Evolutionary conservation across 2,113 vertebrate genomes (phyloP).

Genomic region (Mobula hypostoma): DNA sequence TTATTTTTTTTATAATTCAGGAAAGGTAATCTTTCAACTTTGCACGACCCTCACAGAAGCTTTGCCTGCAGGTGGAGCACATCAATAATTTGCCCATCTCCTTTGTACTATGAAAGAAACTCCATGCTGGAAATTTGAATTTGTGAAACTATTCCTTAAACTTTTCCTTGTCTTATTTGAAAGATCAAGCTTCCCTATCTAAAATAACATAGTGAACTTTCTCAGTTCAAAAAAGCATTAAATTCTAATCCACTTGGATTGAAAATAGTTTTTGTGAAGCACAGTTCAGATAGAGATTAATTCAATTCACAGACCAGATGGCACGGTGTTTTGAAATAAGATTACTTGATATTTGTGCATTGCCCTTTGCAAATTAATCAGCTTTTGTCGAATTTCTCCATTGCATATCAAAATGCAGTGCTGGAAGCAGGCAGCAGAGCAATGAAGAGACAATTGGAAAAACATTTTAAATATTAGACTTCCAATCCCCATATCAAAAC

Average conservation of each 20-base stretch:
- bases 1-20: neutral
- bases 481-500: neutral
- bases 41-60: neutral
- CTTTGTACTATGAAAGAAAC: neutral
- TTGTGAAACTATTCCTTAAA: neutral
- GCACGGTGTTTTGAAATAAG: neutral
- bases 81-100: neutral
- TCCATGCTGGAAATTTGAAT: neutral
- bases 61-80: neutral
- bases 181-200: neutral
- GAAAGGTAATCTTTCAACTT: neutral
- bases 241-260: conserved; percentile 3
- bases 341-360: neutral
- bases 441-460: neutral
- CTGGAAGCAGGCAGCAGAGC: neutral
- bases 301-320: neutral
- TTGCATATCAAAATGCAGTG: neutral
- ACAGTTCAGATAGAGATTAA: neutral
- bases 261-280: neutral
- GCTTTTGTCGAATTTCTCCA: neutral
- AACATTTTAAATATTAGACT: neutral
- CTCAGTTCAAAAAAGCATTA: neutral
- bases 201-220: neutral
- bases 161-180: neutral
- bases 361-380: neutral